Evolutionary conservation across 2,797 vertebrate species (phyloP), one percentile per base, ranked within the genome.

Genomic region (Oreonectes daqikongensis): DNA sequence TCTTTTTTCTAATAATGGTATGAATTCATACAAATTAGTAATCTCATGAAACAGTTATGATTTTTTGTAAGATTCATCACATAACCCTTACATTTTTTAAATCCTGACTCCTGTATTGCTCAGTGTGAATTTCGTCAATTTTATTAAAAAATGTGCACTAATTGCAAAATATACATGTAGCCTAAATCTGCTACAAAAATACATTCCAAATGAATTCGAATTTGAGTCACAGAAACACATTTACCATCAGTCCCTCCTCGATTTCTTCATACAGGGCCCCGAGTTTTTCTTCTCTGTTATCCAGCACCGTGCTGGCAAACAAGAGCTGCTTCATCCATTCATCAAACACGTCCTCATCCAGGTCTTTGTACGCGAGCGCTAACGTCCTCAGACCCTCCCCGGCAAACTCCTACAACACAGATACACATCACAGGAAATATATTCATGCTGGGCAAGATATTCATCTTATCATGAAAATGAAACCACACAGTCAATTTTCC

Each of bases 311-410:
- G 80, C 89, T 92, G 57, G 91, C 93, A 7, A 89, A 89, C 67
- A 91, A 80, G 42, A 94, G 89, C 86, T 91, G 93, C 84, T 94
- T 92, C 72, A 90, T 88, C 95, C 95, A 96, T 61, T 92, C 85
- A 50, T 88, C 87, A 82, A 95, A 94, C 80, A 92, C 87, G 57
- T 92, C 91, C 74, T 95, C 93, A 80, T 93, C 93, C 1, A 96
- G 87, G 42, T 95, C 93, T 90, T 93, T 94, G 85, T 92, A 95
- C 5, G 95, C 94, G 15, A 95, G 89, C n/a, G 91, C 94, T 86
- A 95, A 89, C 0, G 95, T 96, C 52, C 95, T 90, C 72, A 96
- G 89, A 4, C 95, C 95, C 86, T 95, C 95, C 35, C 94, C 94
- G 11, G 94, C 95, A 90, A 95, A 96, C 79, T 95, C 94, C 95